Conservation (phyloP, 1,140 invertebrate species). For the honey bee (Apis mellifera) region Amel_HAv3.1 CM009939.2:2526001-2526500, state of each 20-base stretch:
- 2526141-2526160: slow-evolving; percentile 31
- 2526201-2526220: background rate
- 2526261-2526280: background rate
- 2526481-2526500: too few species aligned
- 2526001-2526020: slow-evolving; percentile 64
- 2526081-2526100: slow-evolving; percentile 40
- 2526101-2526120: slow-evolving; percentile 42
- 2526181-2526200: background rate
- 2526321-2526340: too few species aligned
- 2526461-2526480: too few species aligned
- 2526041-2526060: slow-evolving; percentile 18
- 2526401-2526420: too few species aligned
- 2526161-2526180: slow-evolving; percentile 9
- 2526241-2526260: background rate
- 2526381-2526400: too few species aligned
- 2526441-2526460: too few species aligned
- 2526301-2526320: too few species aligned
- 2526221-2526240: background rate
- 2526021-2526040: slow-evolving; percentile 38
- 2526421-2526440: too few species aligned
- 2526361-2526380: too few species aligned
- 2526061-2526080: slow-evolving; percentile 25
- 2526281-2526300: too few species aligned
- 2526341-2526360: too few species aligned
- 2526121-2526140: slow-evolving; percentile 26